Conservation (phyloP, 2,888 invertebrate genomes). For the Sympetrum striolatum region DNA sequence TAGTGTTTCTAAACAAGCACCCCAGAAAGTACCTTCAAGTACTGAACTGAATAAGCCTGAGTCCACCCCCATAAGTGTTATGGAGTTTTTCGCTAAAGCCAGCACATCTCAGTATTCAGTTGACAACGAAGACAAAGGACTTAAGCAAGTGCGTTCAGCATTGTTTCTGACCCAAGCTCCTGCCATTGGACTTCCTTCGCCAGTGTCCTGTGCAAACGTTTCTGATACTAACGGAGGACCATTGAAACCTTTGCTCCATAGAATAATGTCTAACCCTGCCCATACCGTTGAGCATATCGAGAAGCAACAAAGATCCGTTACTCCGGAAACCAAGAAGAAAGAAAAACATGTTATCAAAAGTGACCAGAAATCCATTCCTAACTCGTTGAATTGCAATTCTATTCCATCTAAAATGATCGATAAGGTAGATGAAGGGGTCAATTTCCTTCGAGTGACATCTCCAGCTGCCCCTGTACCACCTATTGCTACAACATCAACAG, state of each 20-base stretch:
- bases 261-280: constrained; percentile 83
- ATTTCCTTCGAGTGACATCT: constrained; percentile 64
- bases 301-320: constrained; percentile 79
- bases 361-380: neutral
- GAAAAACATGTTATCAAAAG: neutral
- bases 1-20: neutral
- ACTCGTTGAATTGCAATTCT: constrained; percentile 39
- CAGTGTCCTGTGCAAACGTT: constrained; percentile 46
- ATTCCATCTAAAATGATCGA: constrained; percentile 36
- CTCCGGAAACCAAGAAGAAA: constrained; percentile 64
- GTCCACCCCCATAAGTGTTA: constrained; percentile 81
- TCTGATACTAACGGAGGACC: constrained; percentile 41
- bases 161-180: constrained; percentile 28
- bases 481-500: neutral
- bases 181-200: constrained; percentile 18
- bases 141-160: constrained; percentile 44
- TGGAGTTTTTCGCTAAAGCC: constrained; percentile 87
- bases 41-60: constrained; percentile 61
- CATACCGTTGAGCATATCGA: constrained; percentile 88
- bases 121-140: constrained; percentile 43
- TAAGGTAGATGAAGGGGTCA: constrained; percentile 61
- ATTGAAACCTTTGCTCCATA: constrained; percentile 69
- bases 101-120: constrained; percentile 54
- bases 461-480: constrained; percentile 55
- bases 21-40: neutral